These are phyloP conservation scores for Drosophila falleni DNA, from an alignment of 2,888 invertebrate species.

Conservation along the genomic window DNA sequence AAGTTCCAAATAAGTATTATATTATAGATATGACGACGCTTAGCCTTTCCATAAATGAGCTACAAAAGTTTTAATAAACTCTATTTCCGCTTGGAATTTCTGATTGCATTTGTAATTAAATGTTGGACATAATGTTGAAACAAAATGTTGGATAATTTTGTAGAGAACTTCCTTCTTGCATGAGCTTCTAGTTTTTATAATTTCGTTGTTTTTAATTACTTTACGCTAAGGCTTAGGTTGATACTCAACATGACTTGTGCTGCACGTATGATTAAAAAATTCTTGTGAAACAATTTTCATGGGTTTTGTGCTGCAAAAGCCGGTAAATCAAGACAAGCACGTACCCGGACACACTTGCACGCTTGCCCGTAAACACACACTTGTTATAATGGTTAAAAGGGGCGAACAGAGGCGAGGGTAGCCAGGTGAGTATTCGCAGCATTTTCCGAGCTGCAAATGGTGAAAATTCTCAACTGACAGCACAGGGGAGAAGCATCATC, in stretches of 20 bases:
- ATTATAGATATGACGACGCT: neutral
- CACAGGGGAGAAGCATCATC: conserved; percentile 11
- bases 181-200: conserved; percentile 10
- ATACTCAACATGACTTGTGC: conserved; percentile 31
- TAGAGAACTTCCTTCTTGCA: conserved; percentile 27
- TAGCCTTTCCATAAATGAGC: conserved; percentile 2
- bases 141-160: conserved; percentile 44
- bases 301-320: conserved; percentile 57
- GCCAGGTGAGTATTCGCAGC: conserved; percentile 11
- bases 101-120: conserved; percentile 9
- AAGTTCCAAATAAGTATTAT: neutral
- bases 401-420: neutral
- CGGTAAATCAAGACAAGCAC: conserved; percentile 66
- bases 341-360: conserved; percentile 29
- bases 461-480: conserved; percentile 30
- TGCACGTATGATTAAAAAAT: conserved; percentile 75
- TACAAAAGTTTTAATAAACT: neutral
- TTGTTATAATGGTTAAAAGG: conserved; percentile 16
- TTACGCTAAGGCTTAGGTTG: conserved; percentile 16
- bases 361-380: conserved; percentile 30
- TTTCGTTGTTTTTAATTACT: conserved; percentile 63
- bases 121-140: conserved; percentile 10
- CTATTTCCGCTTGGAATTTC: conserved; percentile 10
- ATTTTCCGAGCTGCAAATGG: conserved; percentile 45
- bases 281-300: conserved; percentile 74